Percentiles rank a stretch among this genome's conserved stretches.
Conservation (phyloP, 2,797 vertebrate genomes). For the Paedocypris micromegethes region DNA sequence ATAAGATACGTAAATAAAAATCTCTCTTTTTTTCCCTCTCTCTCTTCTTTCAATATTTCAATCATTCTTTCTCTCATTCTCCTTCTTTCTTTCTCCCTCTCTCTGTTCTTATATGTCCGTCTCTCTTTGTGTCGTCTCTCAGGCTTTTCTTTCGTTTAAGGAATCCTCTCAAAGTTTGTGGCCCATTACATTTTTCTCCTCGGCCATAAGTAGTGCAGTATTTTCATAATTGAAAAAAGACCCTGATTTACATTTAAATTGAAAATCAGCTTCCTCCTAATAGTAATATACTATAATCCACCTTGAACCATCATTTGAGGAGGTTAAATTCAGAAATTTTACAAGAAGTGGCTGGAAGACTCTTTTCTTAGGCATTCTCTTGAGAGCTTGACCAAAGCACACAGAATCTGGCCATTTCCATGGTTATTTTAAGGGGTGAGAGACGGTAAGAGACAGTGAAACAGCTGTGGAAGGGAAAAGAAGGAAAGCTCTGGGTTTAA, state of each 20-base stretch:
- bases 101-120: background rate
- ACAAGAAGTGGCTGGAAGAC: constrained; percentile 51
- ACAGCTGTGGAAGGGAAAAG: constrained; percentile 12
- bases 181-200: constrained; percentile 50
- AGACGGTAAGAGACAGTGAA: constrained; percentile 47
- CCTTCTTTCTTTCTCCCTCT: too few relatives aligned
- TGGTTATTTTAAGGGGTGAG: constrained; percentile 51
- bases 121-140: constrained; percentile 15
- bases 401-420: constrained; percentile 43
- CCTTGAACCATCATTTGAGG: constrained; percentile 61
- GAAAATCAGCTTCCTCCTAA: constrained; percentile 66
- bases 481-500: constrained; percentile 44
- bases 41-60: too few relatives aligned
- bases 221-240: constrained; percentile 59
- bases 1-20: too few relatives aligned
- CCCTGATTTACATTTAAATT: constrained; percentile 73
- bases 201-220: constrained; percentile 54
- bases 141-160: constrained; percentile 44
- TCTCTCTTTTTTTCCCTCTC: too few relatives aligned
- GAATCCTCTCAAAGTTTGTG: constrained; percentile 53
- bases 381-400: constrained; percentile 46
- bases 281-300: constrained; percentile 68
- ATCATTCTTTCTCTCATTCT: too few relatives aligned
- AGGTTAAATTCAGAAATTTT: constrained; percentile 67
- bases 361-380: constrained; percentile 51